These are phyloP conservation scores for Rhopalosiphum maidis DNA, from an alignment of 1,140 invertebrate species.

Conservation along the genomic window DNA sequence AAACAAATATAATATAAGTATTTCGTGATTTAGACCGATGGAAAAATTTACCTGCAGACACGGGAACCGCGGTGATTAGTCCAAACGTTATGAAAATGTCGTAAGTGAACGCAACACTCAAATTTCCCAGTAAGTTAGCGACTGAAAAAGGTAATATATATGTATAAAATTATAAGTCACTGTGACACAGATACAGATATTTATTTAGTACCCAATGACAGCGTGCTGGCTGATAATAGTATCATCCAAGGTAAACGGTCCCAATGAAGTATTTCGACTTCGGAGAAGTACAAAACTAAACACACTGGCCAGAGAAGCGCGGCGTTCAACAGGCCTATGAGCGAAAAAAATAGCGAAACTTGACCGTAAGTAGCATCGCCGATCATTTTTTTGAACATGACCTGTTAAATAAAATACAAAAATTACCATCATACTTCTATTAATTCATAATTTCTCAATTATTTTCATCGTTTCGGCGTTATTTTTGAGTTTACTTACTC, in stretches of 20 bases:
- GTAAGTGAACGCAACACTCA: slow-evolving; percentile 88
- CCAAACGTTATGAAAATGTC: slow-evolving; percentile 92
- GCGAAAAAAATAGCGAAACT: slow-evolving; percentile 85
- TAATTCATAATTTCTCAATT: too few species aligned
- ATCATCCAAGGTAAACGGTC: slow-evolving; percentile 81
- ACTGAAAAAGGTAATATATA: slow-evolving; percentile 69
- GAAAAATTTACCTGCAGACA: slow-evolving; percentile 80
- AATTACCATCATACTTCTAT: not conserved
- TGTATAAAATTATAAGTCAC: not conserved
- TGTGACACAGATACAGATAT: not conserved
- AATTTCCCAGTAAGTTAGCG: slow-evolving; percentile 89
- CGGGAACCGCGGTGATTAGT: slow-evolving; percentile 87
- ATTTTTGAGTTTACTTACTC: too few species aligned
- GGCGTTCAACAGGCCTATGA: slow-evolving; percentile 83
- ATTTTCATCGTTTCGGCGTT: too few species aligned
- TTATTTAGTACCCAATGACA: slow-evolving; percentile 72
- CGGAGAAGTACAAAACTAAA: slow-evolving; percentile 82
- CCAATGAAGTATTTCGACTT: slow-evolving; percentile 80
- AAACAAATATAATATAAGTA: not conserved
- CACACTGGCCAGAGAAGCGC: slow-evolving; percentile 86
- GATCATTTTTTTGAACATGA: slow-evolving; percentile 88
- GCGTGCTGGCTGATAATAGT: slow-evolving; percentile 76
- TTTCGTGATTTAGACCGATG: not conserved
- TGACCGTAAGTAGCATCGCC: slow-evolving; percentile 89
- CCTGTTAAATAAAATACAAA: slow-evolving; percentile 66